phyloP scores from a whole-genome alignment of 2,797 vertebrate species.

The Rhabdophis nuchalis region DNA sequence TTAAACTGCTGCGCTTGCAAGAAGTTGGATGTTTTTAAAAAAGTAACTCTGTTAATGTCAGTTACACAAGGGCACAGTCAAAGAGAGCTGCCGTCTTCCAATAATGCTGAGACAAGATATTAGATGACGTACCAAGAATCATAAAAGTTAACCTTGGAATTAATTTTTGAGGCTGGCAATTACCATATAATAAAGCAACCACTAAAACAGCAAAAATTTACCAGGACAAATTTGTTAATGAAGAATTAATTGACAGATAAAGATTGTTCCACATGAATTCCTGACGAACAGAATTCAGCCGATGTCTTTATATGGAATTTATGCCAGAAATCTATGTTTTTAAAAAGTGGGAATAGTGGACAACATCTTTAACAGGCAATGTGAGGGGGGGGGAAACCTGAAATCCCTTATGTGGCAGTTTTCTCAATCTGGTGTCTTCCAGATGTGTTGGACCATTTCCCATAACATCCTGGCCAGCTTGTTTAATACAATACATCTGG shows the following conservation, averaged over 20 bases:
- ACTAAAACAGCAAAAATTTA: slow-evolving; percentile 59
- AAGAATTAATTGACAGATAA: slow-evolving; percentile 48
- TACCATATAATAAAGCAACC: slow-evolving; percentile 41
- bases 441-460: not conserved
- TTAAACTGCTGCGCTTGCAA: slow-evolving; percentile 25
- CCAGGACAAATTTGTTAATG: slow-evolving; percentile 57
- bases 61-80: slow-evolving; percentile 1
- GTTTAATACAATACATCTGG: slow-evolving; percentile 18
- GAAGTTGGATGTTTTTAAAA: slow-evolving; percentile 12
- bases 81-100: slow-evolving; percentile 1
- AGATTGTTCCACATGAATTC: slow-evolving; percentile 46
- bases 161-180: slow-evolving; percentile 45
- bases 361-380: not conserved
- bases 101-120: slow-evolving; percentile 32
- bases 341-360: not conserved
- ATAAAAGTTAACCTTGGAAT: slow-evolving; percentile 37
- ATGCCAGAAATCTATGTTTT: slow-evolving; percentile 11
- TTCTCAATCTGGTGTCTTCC: not conserved
- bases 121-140: slow-evolving; percentile 45
- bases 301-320: slow-evolving; percentile 43
- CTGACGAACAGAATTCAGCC: slow-evolving; percentile 19
- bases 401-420: not conserved
- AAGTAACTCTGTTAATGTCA: slow-evolving; percentile 7
- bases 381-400: slow-evolving; percentile 1
- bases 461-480: not conserved